A percentile compares a stretch with the other conserved stretches of the same genome.
Conservation (phyloP, 2,888 invertebrate species). For the Creontiades dilutus region DNA sequence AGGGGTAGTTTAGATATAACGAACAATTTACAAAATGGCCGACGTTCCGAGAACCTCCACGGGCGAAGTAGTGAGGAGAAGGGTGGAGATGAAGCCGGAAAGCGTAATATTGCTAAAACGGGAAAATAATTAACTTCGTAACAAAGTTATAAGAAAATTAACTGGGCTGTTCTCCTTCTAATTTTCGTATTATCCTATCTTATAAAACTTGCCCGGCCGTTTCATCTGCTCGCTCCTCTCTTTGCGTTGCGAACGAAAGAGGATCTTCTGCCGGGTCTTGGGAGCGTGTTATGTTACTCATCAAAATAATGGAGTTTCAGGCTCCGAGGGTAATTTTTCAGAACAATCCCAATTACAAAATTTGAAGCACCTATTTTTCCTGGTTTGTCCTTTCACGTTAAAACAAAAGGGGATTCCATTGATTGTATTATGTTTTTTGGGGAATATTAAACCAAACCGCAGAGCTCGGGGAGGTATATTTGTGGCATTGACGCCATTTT, state of each 20-base stretch:
- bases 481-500: no score
- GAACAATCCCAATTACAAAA: no score
- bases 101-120: conserved; percentile 73
- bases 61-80: neutral
- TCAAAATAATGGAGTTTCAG: neutral
- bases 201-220: conserved; percentile 61
- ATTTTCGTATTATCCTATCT: conserved; percentile 56
- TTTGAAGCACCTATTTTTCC: no score
- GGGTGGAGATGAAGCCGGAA: conserved; percentile 61
- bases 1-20: conserved; percentile 61
- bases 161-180: conserved; percentile 68
- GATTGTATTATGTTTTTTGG: no score
- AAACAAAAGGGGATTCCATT: no score
- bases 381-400: no score
- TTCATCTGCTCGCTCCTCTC: conserved; percentile 28
- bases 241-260: neutral
- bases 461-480: no score
- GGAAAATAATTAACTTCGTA: conserved; percentile 74
- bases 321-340: no score
- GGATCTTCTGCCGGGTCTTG: conserved; percentile 8
- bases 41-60: conserved; percentile 25
- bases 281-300: neutral
- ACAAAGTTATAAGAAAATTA: conserved; percentile 75
- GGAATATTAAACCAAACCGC: no score
- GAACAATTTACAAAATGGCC: conserved; percentile 66